Conservation (phyloP, 1,140 invertebrate genomes). For the Pseudachorutes palmiensis region DNA sequence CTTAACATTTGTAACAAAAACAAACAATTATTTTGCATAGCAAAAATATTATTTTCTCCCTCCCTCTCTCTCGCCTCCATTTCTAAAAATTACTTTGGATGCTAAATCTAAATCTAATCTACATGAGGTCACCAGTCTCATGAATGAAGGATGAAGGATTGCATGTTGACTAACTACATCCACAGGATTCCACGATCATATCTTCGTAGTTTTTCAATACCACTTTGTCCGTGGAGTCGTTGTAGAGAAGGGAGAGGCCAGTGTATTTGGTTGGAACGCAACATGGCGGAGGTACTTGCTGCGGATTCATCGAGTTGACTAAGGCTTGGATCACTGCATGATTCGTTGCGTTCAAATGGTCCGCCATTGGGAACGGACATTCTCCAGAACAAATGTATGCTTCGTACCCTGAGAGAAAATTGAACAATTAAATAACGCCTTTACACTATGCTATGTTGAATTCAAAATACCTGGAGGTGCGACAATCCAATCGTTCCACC, state of each 20-base stretch:
- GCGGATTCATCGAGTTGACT: slow-evolving; percentile 83
- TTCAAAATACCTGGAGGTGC: slow-evolving; percentile 58
- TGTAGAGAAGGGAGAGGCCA: slow-evolving; percentile 86
- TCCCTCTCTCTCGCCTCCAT: not conserved
- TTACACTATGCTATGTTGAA: not conserved
- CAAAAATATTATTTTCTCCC: not conserved
- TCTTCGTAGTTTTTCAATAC: slow-evolving; percentile 94
- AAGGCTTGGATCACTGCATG: slow-evolving; percentile 97
- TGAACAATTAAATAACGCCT: not conserved
- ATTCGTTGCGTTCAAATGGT: slow-evolving; percentile 93
- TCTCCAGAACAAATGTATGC: slow-evolving; percentile 92
- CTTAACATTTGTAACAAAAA: not conserved
- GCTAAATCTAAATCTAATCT: not conserved
- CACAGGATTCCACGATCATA: slow-evolving; percentile 68
- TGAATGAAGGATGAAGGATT: not conserved
- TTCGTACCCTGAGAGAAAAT: slow-evolving; percentile 63
- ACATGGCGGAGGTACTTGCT: slow-evolving; percentile 79
- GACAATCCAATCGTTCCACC: slow-evolving; percentile 99
- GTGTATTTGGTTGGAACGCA: slow-evolving; percentile 85
- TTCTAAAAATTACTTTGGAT: not conserved
- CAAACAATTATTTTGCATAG: no score
- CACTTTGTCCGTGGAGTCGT: slow-evolving; percentile 85
- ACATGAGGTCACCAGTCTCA: not conserved
- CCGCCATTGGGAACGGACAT: slow-evolving; percentile 83
- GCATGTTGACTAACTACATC: slow-evolving; percentile 18